phyloP scores from a whole-genome alignment of 2,113 vertebrate genomes.

The Pelvicachromis taeniatus region DNA sequence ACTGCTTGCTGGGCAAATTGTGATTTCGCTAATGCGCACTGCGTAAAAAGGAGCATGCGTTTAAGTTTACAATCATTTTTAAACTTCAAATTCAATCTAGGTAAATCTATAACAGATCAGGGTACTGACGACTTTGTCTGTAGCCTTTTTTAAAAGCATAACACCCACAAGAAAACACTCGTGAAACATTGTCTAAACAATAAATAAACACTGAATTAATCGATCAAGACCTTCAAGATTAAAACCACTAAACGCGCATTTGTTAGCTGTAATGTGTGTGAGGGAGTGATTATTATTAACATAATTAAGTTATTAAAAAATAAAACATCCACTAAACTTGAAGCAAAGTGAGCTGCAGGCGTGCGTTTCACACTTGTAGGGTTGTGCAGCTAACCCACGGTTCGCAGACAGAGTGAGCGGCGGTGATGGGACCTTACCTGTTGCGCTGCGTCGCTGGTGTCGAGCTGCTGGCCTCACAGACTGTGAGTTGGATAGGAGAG shows the following conservation, averaged over 20 bases:
- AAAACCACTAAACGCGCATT: neutral
- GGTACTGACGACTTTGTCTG: neutral
- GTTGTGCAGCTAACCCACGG: neutral
- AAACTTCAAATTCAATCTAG: neutral
- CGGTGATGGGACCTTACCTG: slow-evolving; percentile 63
- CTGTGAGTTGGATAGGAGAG: slow-evolving; percentile 16
- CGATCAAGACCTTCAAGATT: neutral
- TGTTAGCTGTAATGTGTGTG: neutral
- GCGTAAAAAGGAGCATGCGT: neutral
- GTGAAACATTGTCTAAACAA: neutral
- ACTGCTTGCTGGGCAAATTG: neutral
- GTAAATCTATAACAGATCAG: neutral
- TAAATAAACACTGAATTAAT: neutral
- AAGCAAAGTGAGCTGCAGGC: neutral
- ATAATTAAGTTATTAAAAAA: neutral
- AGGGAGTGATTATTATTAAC: neutral
- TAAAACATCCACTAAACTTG: neutral
- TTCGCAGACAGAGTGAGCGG: neutral
- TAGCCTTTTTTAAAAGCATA: neutral
- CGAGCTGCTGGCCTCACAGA: slow-evolving; percentile 45
- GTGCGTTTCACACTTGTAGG: neutral
- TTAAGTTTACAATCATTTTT: neutral
- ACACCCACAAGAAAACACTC: neutral
- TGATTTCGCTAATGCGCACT: neutral
- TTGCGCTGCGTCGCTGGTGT: slow-evolving; percentile 52